Evolutionary conservation across 2,113 vertebrate genomes (phyloP).

Genomic region (Percopsis transmontana): DNA sequence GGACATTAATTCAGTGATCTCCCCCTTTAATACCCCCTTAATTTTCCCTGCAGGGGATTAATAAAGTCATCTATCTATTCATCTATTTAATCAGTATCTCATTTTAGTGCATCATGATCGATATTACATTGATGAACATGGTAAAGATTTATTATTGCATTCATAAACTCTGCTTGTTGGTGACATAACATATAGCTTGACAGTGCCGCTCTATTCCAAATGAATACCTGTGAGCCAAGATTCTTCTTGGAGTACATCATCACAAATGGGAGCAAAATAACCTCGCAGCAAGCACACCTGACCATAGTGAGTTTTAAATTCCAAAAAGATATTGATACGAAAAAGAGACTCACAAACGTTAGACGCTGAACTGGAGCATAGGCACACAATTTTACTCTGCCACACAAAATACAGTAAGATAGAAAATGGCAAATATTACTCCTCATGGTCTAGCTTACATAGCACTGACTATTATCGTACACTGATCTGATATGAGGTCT

Average conservation of each 20-base stretch:
- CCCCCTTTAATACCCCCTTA: no score
- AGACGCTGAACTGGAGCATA: slow-evolving; percentile 26
- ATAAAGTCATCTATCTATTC: no score
- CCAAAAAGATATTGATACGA: neutral
- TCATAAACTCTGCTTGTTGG: slow-evolving; percentile 15
- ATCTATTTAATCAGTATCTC: no score
- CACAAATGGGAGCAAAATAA: slow-evolving; percentile 41
- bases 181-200: slow-evolving; percentile 9
- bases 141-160: slow-evolving; percentile 25
- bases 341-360: neutral
- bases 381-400: slow-evolving; percentile 32
- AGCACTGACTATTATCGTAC: slow-evolving; percentile 29
- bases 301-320: slow-evolving; percentile 20
- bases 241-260: slow-evolving; percentile 24
- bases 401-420: slow-evolving; percentile 16
- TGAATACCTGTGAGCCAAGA: neutral
- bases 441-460: slow-evolving; percentile 6
- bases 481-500: slow-evolving; percentile 21
- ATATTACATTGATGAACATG: neutral
- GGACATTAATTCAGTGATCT: no score
- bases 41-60: no score
- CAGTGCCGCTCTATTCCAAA: slow-evolving; percentile 9
- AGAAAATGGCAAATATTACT: slow-evolving; percentile 4
- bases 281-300: slow-evolving; percentile 30
- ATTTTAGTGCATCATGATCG: neutral